Evolutionary conservation across 2,113 vertebrate species (phyloP), one percentile per base, ranked within the genome.

Genomic region (Reinhardtius hippoglossoides): DNA sequence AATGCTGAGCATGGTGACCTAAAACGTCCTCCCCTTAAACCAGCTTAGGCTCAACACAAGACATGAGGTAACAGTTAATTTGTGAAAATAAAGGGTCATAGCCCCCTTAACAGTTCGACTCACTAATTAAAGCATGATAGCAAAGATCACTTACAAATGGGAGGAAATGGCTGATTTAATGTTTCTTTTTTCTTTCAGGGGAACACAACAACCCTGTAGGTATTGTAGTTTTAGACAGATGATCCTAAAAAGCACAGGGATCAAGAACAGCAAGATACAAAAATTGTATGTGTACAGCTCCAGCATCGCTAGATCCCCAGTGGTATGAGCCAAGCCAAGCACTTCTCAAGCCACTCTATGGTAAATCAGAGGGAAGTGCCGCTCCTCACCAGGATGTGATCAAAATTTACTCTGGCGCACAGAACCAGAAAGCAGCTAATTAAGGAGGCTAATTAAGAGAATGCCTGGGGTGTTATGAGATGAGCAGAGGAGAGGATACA

Each of bases 401-500:
- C 80, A 89, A 80, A 87, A 90, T 91, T 56, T 80, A 87, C 67
- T 59, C 75, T 57, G 63, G 66, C 56, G 31, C 55, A 76, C 42
- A 87, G 68, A 84, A 83, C 69, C 63, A 82, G 65, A 85, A 84
- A 81, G 44, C 57, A 74, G 73, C 87, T 89, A 83, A 93, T 93
- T 91, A 83, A 85, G 84, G 64, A 79, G 85, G 74, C 80, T 90
- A 89, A 89, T 93, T 83, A 90, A 91, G 81, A 85, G 83, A 91
- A 66, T 71, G 81, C 86, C 87, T 83, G 71, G 68, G 79, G 89
- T 23, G 54, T 73, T 72, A 48, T 64, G 71, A 78, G 76, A 87
- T 37, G 74, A 57, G 70, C 68, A 82, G 61, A 35, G 16, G 60
- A 83, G 79, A 63, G 80, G 68, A 76, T 52, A 81, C 63, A 81